Evolutionary conservation across 2,113 vertebrate species (phyloP).

Genomic region (Tachysurus fulvidraco): DNA sequence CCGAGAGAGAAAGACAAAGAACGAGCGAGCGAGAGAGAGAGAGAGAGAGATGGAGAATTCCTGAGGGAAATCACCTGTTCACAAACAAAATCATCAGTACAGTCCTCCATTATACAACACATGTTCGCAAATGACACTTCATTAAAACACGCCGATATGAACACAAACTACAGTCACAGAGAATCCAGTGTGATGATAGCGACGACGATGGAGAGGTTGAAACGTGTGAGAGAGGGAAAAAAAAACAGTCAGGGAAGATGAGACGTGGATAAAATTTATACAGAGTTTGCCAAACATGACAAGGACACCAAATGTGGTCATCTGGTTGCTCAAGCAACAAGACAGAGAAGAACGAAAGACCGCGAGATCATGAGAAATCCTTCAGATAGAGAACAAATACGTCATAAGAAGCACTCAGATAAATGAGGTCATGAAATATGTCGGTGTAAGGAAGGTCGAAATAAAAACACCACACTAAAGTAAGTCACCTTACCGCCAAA

Average conservation of each 20-base stretch:
- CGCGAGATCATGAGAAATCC: neutral
- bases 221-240: neutral
- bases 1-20: neutral
- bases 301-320: neutral
- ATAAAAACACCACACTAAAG: neutral
- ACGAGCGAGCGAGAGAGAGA: neutral
- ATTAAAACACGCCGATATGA: neutral
- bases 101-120: neutral
- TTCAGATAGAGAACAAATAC: neutral
- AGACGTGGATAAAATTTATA: neutral
- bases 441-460: neutral
- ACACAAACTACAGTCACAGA: neutral
- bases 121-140: neutral
- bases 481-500: neutral
- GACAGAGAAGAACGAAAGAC: neutral
- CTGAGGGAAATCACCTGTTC: neutral
- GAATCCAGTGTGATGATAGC: neutral
- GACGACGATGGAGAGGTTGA: neutral
- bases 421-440: constrained; percentile 17
- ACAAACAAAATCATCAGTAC: constrained; percentile 2
- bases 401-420: constrained; percentile 10
- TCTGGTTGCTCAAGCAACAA: neutral
- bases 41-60: neutral
- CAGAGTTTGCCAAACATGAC: neutral
- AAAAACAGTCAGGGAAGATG: neutral